phyloP scores from a whole-genome alignment of 2,888 invertebrate genomes.

The Prionchulus punctatus region DNA sequence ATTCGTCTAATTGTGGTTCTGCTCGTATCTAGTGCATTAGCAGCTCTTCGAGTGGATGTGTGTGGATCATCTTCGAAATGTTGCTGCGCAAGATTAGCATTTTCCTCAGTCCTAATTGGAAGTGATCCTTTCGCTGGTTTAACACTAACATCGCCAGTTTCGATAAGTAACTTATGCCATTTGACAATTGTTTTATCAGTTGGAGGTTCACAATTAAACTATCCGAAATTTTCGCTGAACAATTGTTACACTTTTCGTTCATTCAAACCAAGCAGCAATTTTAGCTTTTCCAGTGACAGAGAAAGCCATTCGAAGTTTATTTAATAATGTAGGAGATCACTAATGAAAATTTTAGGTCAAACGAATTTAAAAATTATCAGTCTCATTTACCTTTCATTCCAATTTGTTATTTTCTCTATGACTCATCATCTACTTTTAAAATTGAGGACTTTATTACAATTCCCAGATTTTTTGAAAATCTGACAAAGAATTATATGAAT shows the following conservation, averaged over 20 bases:
- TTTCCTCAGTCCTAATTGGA: background rate
- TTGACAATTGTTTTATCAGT: background rate
- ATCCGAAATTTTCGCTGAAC: background rate
- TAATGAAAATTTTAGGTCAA: too few relatives aligned
- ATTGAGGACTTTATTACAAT: too few relatives aligned
- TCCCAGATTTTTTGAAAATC: too few relatives aligned
- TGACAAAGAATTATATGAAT: too few relatives aligned
- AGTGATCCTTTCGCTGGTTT: background rate
- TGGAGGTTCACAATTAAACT: background rate
- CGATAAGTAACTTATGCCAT: background rate
- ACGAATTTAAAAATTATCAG: too few relatives aligned
- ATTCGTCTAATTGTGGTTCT: background rate
- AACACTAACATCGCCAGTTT: background rate
- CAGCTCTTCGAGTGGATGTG: background rate
- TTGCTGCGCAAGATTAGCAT: background rate
- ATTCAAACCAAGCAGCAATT: conserved; percentile 2
- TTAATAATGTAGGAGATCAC: too few relatives aligned
- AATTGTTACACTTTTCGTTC: background rate
- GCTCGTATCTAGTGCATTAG: background rate
- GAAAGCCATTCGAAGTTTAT: too few relatives aligned
- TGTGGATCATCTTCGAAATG: background rate
- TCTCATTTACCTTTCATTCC: too few relatives aligned
- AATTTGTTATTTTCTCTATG: too few relatives aligned
- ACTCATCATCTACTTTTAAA: too few relatives aligned
- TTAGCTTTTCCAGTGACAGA: background rate